These are phyloP conservation scores for Hesperophylax magnus DNA, from an alignment of 1,140 invertebrate genomes.

Conservation along the genomic window DNA sequence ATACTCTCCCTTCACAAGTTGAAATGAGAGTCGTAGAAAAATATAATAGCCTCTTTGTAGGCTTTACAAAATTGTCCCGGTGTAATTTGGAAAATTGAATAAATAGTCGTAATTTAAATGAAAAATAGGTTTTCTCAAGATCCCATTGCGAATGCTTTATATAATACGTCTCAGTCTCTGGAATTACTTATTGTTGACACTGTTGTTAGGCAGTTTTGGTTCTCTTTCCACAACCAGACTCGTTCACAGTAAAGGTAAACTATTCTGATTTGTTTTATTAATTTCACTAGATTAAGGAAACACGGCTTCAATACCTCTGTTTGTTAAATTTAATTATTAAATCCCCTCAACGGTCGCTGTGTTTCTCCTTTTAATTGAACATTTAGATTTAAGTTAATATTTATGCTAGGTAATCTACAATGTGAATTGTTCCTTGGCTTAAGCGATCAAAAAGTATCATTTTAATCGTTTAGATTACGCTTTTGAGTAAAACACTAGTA, in stretches of 20 bases:
- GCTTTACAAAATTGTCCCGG: conserved; percentile 45
- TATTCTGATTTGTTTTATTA: not conserved
- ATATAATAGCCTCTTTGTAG: conserved; percentile 23
- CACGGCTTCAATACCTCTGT: not conserved
- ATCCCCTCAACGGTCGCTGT: not conserved
- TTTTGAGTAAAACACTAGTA: too few species aligned
- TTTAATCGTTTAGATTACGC: too few species aligned
- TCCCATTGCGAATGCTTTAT: conserved; percentile 37
- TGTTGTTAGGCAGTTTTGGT: too few species aligned
- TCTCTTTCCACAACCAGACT: not conserved
- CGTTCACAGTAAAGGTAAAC: not conserved
- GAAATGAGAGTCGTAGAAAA: not conserved
- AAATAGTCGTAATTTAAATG: conserved; percentile 52
- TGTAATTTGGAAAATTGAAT: conserved; percentile 46
- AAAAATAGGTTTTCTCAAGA: conserved; percentile 39
- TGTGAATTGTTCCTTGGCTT: too few species aligned
- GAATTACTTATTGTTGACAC: conserved; percentile 20
- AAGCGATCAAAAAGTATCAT: too few species aligned
- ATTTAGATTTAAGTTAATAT: too few species aligned
- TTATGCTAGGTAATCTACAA: too few species aligned
- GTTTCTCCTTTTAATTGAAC: not conserved
- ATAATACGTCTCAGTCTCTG: conserved; percentile 14
- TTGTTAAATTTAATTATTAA: not conserved
- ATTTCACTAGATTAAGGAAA: conserved; percentile 7
- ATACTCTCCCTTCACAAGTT: too few species aligned